phyloP scores from a whole-genome alignment of 2,113 vertebrate species.

The Neolamprologus falcicula region DNA sequence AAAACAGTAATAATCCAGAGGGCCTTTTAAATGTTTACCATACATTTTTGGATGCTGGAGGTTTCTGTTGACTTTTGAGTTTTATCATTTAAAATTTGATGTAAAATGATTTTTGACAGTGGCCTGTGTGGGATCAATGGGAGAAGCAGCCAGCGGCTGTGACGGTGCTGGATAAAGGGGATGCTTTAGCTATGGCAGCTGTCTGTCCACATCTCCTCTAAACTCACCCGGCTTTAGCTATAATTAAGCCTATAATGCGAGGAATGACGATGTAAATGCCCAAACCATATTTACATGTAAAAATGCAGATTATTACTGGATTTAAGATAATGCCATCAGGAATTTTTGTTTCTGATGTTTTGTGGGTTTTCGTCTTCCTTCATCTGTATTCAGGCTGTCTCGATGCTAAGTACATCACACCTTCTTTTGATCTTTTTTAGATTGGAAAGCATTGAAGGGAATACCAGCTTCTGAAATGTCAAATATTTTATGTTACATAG shows the following conservation, averaged over 20 bases:
- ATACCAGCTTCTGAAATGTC: not conserved
- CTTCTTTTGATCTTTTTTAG: not conserved
- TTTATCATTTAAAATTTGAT: not conserved
- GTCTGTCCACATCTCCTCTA: conserved; percentile 59
- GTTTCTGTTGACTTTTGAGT: not conserved
- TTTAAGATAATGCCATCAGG: not conserved
- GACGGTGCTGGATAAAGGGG: conserved; percentile 56
- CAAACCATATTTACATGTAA: conserved; percentile 20
- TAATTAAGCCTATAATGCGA: conserved; percentile 44
- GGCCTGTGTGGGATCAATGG: conserved; percentile 45
- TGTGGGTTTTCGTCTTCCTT: not conserved
- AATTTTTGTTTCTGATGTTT: not conserved
- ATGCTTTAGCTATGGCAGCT: conserved; percentile 62
- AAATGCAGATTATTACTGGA: not conserved
- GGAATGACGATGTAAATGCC: conserved; percentile 41
- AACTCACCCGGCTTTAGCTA: conserved; percentile 58
- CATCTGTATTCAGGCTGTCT: not conserved
- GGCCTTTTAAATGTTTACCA: not conserved
- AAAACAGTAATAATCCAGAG: not conserved
- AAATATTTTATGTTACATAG: not conserved
- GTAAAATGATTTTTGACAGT: conserved; percentile 1
- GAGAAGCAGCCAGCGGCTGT: conserved; percentile 35
- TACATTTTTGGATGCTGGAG: not conserved
- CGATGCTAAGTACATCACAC: not conserved
- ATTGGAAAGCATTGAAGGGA: not conserved